Base-by-base conservation (phyloP, 2,113 vertebrate species). In the Nothoprocta perdicaria region DNA sequence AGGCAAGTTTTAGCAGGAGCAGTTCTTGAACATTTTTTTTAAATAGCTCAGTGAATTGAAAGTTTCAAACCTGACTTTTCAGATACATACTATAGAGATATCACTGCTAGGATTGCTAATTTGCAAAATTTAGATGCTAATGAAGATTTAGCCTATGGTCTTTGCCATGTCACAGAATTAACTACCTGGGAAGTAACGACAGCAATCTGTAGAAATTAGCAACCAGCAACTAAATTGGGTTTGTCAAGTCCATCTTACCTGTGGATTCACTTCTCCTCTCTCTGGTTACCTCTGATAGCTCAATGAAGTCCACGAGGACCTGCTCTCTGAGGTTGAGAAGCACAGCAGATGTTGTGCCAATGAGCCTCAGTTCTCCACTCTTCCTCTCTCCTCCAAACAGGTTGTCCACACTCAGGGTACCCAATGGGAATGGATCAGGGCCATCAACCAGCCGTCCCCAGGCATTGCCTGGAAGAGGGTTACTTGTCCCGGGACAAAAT, bases 271-370 rank as follows among this genome's bases (percentile, higher is more conserved):
- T 77, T 35, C 10, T 57, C 4, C 26, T 91, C 62, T 41, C 66
- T n/a, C 67, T 52, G 53, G 16, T 22, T 87, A 16, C 43, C 50
- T 45, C 31, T n/a, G 17, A 12, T 5, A 61, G 53, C 4, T 55
- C n/a, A 82, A 60, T 24, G 41, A 68, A 1, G 6, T 10, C 1
- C 0, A 9, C 1, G 4, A 66, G n/a, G 12, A 58, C 10, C 4
- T 0, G 0, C 15, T 74, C 26, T 9, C 3, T 46, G 65, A 61
- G 22, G 8, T 6, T 15, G 14, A 29, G 21, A 9, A 24, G 8
- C 43, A 3, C 38, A 68, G 38, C 26, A 85, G 33, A 65, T 18
- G 17, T 82, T 72, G 17, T 40, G 63, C 31, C 16, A 14, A 4
- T 7, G 72, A 76, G 43, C 7, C 33, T 77, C 24, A 8, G 67